Evolutionary conservation across 2,113 vertebrate genomes (phyloP).

Genomic region (Eptesicus fuscus): DNA sequence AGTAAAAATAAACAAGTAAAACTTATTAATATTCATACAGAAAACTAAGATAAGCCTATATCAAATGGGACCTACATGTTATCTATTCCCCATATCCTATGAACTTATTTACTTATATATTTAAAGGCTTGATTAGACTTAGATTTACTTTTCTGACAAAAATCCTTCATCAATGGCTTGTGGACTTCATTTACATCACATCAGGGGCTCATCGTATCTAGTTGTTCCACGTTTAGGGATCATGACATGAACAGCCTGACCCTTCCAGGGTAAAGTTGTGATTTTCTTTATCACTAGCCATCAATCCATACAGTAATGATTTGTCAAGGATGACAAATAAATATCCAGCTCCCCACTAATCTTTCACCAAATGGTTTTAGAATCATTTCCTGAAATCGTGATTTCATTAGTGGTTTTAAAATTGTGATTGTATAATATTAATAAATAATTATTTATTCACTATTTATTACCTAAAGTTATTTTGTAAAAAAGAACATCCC

Average conservation of each 20-base stretch:
- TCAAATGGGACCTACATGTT: not conserved
- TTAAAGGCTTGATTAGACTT: not conserved
- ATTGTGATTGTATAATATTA: not conserved
- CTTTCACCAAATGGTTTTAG: conserved; percentile 18
- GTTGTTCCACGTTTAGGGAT: not conserved
- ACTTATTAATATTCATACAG: not conserved
- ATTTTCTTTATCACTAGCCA: not conserved
- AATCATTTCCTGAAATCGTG: not conserved
- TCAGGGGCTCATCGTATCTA: not conserved
- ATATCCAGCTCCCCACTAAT: not conserved
- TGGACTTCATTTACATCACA: not conserved
- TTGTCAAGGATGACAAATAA: not conserved
- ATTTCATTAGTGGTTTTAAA: not conserved
- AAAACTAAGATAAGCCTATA: not conserved
- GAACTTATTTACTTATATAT: not conserved
- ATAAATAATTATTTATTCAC: not conserved
- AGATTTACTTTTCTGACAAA: not conserved
- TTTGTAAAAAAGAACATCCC: not conserved
- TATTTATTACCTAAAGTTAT: not conserved
- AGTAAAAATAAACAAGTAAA: not conserved
- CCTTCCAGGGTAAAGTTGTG: not conserved
- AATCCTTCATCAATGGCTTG: not conserved
- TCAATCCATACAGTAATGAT: not conserved
- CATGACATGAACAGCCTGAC: not conserved
- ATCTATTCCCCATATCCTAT: not conserved